phyloP scores from a whole-genome alignment of 2,113 vertebrate genomes.

The Prochilodus magdalenae region DNA sequence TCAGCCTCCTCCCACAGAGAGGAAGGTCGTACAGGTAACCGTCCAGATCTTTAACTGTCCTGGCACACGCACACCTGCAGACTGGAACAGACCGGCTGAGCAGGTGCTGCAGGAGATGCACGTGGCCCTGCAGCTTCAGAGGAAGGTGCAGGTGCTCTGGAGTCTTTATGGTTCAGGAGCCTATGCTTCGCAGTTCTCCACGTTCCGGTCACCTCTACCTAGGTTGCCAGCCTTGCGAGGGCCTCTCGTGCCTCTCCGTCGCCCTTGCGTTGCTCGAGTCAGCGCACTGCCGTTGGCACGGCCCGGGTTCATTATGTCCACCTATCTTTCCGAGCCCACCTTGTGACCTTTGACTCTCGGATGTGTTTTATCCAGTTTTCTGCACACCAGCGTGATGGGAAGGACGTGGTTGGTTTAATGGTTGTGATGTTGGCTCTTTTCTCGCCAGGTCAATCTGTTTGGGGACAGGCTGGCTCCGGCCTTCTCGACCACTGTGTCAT shows the following conservation, averaged over 20 bases:
- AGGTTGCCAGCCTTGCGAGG: background rate
- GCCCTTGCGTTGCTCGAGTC: background rate
- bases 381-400: background rate
- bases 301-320: background rate
- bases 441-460: conserved; percentile 55
- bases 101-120: conserved; percentile 32
- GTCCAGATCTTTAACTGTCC: background rate
- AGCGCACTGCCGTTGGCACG: background rate
- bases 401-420: background rate
- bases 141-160: background rate
- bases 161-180: background rate
- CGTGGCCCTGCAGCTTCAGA: conserved; percentile 2
- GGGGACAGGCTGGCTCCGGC: conserved; percentile 55
- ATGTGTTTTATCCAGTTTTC: background rate
- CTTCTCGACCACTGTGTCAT: conserved; percentile 47
- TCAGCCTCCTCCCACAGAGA: conserved; percentile 72
- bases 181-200: background rate
- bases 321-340: background rate
- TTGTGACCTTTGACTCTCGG: background rate
- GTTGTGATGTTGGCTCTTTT: background rate
- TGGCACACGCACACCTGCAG: too few species aligned
- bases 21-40: conserved; percentile 69
- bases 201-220: too few species aligned
- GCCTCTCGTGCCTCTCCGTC: background rate
- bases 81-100: too few species aligned